A percentile compares a stretch with the other conserved stretches of the same genome.
Conservation (phyloP, 2,888 invertebrate species). For the Idaea biselata region DNA sequence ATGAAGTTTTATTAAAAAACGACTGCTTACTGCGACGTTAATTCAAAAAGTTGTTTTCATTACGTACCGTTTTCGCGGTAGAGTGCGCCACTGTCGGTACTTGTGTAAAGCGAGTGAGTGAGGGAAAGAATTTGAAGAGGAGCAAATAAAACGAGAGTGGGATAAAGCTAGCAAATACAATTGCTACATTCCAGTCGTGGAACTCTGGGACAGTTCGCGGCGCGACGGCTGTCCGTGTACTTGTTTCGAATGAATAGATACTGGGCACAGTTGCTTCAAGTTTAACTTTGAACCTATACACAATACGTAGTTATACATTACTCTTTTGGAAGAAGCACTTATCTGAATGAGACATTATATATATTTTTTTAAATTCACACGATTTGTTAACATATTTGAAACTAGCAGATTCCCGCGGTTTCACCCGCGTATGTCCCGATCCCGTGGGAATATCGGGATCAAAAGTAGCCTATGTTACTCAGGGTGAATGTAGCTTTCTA, state of each 20-base stretch:
- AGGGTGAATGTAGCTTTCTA: too few species aligned
- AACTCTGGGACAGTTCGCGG: conserved; percentile 9
- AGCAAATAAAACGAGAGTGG: conserved; percentile 64
- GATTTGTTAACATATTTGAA: too few species aligned
- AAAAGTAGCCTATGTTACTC: too few species aligned
- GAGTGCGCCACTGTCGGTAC: conserved; percentile 44
- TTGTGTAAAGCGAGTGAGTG: conserved; percentile 60
- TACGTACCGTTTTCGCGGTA: conserved; percentile 61
- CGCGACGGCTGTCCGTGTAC: neutral
- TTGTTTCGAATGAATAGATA: neutral
- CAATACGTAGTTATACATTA: too few species aligned
- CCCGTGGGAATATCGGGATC: too few species aligned
- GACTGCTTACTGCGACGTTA: conserved; percentile 67
- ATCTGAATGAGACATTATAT: too few species aligned
- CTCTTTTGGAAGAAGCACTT: too few species aligned
- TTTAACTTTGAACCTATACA: neutral
- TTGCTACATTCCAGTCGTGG: conserved; percentile 67
- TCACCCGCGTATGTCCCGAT: too few species aligned
- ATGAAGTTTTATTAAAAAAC: conserved; percentile 61
- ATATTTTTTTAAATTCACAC: too few species aligned
- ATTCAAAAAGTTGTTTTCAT: conserved; percentile 79
- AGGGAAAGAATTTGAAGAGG: conserved; percentile 70
- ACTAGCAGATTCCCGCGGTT: too few species aligned
- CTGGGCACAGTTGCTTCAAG: neutral
- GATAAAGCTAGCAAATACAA: conserved; percentile 66